phyloP scores from a whole-genome alignment of 2,797 vertebrate genomes.

The Cuniculus paca region DNA sequence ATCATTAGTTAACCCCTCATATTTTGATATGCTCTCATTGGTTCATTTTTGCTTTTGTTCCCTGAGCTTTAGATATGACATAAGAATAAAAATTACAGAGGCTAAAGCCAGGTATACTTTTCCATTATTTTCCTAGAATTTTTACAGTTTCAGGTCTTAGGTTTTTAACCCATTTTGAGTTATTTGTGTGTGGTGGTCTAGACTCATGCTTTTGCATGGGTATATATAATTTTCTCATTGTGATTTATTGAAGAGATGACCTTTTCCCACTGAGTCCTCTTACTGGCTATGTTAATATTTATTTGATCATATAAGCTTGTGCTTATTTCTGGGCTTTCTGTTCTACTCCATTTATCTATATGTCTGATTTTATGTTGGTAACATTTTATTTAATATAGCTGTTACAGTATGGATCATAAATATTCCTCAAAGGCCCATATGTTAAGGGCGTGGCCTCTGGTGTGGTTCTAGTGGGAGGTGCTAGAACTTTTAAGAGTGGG shows the following conservation, averaged over 20 bases:
- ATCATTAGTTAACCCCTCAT: no score
- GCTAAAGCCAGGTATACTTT: background rate
- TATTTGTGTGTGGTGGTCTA: background rate
- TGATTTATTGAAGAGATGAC: background rate
- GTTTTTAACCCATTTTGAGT: background rate
- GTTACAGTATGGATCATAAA: background rate
- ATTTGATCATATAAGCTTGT: background rate
- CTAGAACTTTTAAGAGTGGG: background rate
- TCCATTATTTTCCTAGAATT: background rate
- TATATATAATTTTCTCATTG: background rate
- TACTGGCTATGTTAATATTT: background rate
- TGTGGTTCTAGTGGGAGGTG: background rate
- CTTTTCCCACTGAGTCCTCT: background rate
- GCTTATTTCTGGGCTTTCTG: background rate
- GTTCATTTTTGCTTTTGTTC: background rate
- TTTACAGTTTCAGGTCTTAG: background rate
- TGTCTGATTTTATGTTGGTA: background rate
- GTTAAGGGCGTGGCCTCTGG: background rate
- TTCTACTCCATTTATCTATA: background rate
- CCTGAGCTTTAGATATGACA: background rate
- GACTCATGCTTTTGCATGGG: background rate
- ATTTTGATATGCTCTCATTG: background rate
- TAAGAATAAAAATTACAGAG: background rate
- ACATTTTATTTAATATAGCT: background rate
- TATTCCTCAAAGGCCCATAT: background rate